phyloP scores from a whole-genome alignment of 1,140 invertebrate genomes.

The Micrasema longulum region DNA sequence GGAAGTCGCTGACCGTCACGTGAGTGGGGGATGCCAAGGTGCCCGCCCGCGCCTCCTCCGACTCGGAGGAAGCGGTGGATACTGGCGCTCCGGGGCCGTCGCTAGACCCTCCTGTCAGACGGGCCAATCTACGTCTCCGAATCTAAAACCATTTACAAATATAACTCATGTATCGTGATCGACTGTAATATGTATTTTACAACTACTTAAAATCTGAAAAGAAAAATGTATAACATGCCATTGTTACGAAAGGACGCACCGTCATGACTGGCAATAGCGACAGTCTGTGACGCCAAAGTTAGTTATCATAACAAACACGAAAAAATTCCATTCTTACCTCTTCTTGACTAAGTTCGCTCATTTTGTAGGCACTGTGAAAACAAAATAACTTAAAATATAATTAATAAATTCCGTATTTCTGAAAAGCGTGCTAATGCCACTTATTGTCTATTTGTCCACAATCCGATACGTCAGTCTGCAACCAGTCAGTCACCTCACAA shows the following conservation, averaged over 20 bases:
- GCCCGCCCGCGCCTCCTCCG: slow-evolving; percentile 58
- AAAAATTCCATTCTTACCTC: slow-evolving; percentile 70
- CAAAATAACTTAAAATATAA: slow-evolving; percentile 29
- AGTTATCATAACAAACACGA: slow-evolving; percentile 46
- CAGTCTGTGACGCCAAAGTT: slow-evolving; percentile 46
- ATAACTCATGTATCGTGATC: background rate
- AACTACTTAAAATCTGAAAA: slow-evolving; percentile 2
- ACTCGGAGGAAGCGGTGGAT: background rate
- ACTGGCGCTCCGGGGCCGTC: slow-evolving; percentile 24
- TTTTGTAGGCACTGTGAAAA: slow-evolving; percentile 56
- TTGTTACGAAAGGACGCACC: slow-evolving; percentile 44
- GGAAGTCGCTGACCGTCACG: slow-evolving; percentile 2
- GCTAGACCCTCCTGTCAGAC: slow-evolving; percentile 38
- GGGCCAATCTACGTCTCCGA: slow-evolving; percentile 51
- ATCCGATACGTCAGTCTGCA: slow-evolving; percentile 63
- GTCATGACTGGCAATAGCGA: slow-evolving; percentile 46
- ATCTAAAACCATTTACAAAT: slow-evolving; percentile 42
- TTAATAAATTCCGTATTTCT: slow-evolving; percentile 20
- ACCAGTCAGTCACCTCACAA: slow-evolving; percentile 68
- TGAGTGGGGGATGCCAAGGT: slow-evolving; percentile 59
- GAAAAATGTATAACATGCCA: slow-evolving; percentile 19
- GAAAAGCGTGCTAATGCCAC: slow-evolving; percentile 35
- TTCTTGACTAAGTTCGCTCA: slow-evolving; percentile 83
- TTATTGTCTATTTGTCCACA: slow-evolving; percentile 52
- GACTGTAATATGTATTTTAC: background rate